These are phyloP conservation scores for Augiades crinisus DNA, from an alignment of 2,888 invertebrate genomes.

Conservation along the genomic window DNA sequence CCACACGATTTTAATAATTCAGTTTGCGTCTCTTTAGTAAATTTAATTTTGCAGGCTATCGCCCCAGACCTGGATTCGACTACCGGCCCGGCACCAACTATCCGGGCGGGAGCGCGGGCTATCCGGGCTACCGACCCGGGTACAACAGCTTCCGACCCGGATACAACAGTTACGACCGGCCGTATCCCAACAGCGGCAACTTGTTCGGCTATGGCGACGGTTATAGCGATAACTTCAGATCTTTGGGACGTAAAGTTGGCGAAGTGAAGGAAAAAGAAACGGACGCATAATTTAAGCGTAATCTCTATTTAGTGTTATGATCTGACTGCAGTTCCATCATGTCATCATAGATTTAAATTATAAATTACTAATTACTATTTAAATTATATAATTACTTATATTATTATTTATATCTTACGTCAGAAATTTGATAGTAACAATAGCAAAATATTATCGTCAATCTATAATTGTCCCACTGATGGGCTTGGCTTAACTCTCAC, in stretches of 20 bases:
- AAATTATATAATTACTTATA: too few species aligned
- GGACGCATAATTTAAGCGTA: constrained; percentile 38
- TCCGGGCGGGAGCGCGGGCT: constrained; percentile 38
- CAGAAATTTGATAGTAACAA: too few species aligned
- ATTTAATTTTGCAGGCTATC: constrained; percentile 34
- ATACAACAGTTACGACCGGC: constrained; percentile 38
- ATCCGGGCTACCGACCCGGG: constrained; percentile 40
- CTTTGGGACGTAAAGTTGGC: constrained; percentile 53
- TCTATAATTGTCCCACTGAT: too few species aligned
- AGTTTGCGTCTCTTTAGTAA: too few species aligned
- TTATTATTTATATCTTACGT: too few species aligned
- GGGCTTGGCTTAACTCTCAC: too few species aligned
- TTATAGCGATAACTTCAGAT: constrained; percentile 55
- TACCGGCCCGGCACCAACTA: constrained; percentile 33
- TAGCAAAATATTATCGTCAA: too few species aligned
- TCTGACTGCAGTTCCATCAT: not conserved
- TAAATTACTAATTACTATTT: too few species aligned
- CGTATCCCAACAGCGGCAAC: constrained; percentile 48
- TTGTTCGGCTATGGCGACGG: constrained; percentile 59
- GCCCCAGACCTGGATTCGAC: constrained; percentile 43
- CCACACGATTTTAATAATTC: too few species aligned
- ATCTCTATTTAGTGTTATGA: not conserved
- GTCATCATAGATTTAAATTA: too few species aligned
- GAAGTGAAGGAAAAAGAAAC: constrained; percentile 51
- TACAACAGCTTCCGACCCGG: constrained; percentile 41